These are phyloP conservation scores for Diogma glabrata DNA, from an alignment of 2,888 invertebrate genomes.

Conservation along the genomic window DNA sequence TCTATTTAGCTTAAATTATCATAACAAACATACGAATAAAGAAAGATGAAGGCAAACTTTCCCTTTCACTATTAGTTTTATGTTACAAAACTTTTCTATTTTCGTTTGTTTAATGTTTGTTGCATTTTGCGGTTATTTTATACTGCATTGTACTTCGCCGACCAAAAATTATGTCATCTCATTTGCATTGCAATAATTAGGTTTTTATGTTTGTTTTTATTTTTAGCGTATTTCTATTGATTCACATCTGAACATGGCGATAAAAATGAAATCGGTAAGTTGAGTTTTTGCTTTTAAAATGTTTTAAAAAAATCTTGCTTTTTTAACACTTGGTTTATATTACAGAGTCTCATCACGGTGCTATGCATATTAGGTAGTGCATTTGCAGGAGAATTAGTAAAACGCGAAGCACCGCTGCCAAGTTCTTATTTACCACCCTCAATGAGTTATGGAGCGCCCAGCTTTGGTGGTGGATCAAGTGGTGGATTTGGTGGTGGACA, in stretches of 20 bases:
- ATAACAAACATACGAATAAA: too few relatives aligned
- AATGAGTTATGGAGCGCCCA: constrained; percentile 34
- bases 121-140: too few relatives aligned
- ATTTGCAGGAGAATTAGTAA: constrained; percentile 24
- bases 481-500: constrained; percentile 16
- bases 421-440: constrained; percentile 33
- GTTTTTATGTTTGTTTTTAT: neutral
- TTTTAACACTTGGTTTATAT: neutral
- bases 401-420: constrained; percentile 31
- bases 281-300: neutral
- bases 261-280: constrained; percentile 4
- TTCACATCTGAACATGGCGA: neutral
- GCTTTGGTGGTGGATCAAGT: constrained; percentile 23
- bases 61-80: too few relatives aligned
- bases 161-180: too few relatives aligned
- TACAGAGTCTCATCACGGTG: constrained; percentile 26
- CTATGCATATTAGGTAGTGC: constrained; percentile 21
- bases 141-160: too few relatives aligned
- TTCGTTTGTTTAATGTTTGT: too few relatives aligned
- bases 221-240: neutral
- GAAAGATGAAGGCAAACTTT: too few relatives aligned
- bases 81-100: too few relatives aligned
- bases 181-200: neutral
- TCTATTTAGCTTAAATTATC: too few relatives aligned
- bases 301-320: neutral